phyloP scores from a whole-genome alignment of 1,140 invertebrate species.

The Stenopsyche tienmushanensis region DNA sequence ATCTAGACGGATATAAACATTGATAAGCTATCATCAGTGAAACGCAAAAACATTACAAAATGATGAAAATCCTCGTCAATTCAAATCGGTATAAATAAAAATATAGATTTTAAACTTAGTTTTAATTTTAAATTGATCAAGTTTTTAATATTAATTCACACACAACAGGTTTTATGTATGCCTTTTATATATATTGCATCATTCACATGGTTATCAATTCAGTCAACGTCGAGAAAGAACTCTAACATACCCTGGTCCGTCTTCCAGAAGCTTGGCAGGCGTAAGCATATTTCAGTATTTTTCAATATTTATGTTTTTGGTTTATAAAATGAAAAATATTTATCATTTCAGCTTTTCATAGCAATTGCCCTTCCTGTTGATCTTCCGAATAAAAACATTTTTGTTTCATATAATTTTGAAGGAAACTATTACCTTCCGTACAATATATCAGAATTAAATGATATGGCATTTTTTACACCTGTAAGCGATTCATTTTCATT shows the following conservation, averaged over 20 bases:
- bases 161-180: too few relatives aligned
- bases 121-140: too few relatives aligned
- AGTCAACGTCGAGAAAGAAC: conserved; percentile 19
- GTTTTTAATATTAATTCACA: too few relatives aligned
- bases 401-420: conserved; percentile 75
- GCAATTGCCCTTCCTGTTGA: conserved; percentile 72
- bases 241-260: not conserved
- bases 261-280: conserved; percentile 27
- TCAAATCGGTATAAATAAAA: too few relatives aligned
- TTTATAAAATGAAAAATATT: too few relatives aligned
- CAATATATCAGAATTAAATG: conserved; percentile 51
- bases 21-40: too few relatives aligned
- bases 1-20: too few relatives aligned
- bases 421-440: conserved; percentile 62
- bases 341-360: conserved; percentile 56
- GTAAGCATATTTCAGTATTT: conserved; percentile 21
- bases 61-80: too few relatives aligned
- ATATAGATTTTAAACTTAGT: too few relatives aligned
- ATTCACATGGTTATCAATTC: too few relatives aligned
- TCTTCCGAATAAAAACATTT: conserved; percentile 66
- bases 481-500: conserved; percentile 19
- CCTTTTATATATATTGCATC: too few relatives aligned
- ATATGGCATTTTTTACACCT: conserved; percentile 37
- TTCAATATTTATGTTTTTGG: not conserved
- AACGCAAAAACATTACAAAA: too few relatives aligned